A percentile compares a stretch with the other conserved stretches of the same genome.
Conservation (phyloP, 2,888 invertebrate genomes). For the Entomobrya multifasciata region DNA sequence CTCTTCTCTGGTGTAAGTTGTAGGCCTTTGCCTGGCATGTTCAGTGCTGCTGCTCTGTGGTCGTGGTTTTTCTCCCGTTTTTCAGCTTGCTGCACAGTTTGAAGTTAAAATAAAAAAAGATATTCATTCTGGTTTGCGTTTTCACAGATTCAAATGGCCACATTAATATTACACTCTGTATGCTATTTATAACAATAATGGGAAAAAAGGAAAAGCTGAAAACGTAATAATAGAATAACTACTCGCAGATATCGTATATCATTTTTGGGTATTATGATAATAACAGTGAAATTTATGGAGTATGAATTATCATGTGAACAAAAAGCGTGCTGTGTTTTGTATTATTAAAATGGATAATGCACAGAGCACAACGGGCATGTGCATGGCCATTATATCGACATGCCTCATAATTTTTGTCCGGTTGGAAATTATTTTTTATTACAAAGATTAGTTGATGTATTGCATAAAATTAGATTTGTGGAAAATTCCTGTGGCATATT, state of each 20-base stretch:
- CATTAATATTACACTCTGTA: conserved; percentile 8
- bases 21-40: neutral
- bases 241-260: conserved; percentile 46
- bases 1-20: conserved; percentile 8
- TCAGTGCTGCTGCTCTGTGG: neutral
- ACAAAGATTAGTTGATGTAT: neutral
- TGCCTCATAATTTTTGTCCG: conserved; percentile 30
- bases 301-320: conserved; percentile 57
- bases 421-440: conserved; percentile 29
- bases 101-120: conserved; percentile 36
- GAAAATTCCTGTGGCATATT: neutral
- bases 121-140: conserved; percentile 4
- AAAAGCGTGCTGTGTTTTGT: conserved; percentile 44
- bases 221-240: conserved; percentile 46
- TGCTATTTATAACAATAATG: conserved; percentile 1
- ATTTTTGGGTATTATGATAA: conserved; percentile 4
- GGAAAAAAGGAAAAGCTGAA: conserved; percentile 28
- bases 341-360: neutral
- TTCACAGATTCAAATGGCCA: conserved; percentile 31
- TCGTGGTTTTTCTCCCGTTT: conserved; percentile 8
- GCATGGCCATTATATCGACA: conserved; percentile 19
- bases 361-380: neutral
- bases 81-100: conserved; percentile 41
- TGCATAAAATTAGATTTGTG: neutral
- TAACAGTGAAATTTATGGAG: conserved; percentile 55